phyloP scores from a whole-genome alignment of 2,797 vertebrate genomes.

The Anomalospiza imberbis region DNA sequence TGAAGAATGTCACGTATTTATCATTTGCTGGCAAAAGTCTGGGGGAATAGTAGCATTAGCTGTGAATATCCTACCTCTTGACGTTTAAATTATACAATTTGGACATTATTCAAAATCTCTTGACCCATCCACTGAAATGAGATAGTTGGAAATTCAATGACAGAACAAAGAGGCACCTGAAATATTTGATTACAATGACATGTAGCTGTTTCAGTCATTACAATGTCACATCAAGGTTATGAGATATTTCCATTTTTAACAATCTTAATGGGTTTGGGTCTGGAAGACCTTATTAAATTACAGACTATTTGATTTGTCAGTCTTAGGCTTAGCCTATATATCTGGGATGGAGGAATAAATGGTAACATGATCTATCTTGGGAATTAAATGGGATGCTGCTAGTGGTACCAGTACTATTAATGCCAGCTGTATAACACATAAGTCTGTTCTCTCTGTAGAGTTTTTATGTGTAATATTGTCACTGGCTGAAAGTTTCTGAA shows the following conservation, averaged over 20 bases:
- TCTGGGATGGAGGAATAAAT: background rate
- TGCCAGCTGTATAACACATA: background rate
- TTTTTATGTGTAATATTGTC: background rate
- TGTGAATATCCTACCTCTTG: background rate
- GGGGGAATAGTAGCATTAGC: background rate
- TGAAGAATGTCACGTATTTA: background rate
- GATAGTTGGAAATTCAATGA: background rate
- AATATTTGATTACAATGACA: background rate
- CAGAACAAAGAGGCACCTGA: background rate
- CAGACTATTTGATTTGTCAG: background rate
- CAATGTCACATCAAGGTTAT: background rate
- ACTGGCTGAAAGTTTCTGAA: background rate
- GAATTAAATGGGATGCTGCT: background rate
- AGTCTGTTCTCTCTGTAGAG: background rate
- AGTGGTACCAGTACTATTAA: background rate
- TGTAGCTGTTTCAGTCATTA: background rate
- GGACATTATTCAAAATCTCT: background rate
- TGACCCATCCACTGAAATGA: background rate
- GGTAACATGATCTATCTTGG: background rate
- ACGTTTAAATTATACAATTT: constrained; percentile 22
- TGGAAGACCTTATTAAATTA: constrained; percentile 1
- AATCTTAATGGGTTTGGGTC: background rate
- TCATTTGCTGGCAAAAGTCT: background rate
- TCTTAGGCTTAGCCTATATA: background rate
- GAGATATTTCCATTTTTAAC: constrained; percentile 42